These are phyloP conservation scores for Drosophila lacicola DNA, from an alignment of 2,888 invertebrate genomes.

Conservation along the genomic window DNA sequence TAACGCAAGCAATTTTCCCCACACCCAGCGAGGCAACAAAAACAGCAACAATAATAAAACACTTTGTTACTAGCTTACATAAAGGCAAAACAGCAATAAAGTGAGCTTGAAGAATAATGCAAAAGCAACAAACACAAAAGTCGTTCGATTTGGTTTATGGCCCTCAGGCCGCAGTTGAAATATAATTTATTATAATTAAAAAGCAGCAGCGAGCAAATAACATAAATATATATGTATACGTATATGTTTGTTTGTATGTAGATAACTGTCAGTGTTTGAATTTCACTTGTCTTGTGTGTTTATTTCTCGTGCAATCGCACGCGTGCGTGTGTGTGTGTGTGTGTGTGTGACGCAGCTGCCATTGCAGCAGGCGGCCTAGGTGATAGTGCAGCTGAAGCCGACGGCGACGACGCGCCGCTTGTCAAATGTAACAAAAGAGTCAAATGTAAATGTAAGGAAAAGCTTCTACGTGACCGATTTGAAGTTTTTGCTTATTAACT, in stretches of 20 bases:
- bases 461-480: slow-evolving; percentile 71
- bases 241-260: slow-evolving; percentile 20
- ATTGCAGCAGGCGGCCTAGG: slow-evolving; percentile 45
- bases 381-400: slow-evolving; percentile 43
- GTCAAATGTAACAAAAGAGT: slow-evolving; percentile 42
- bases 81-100: slow-evolving; percentile 35
- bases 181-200: slow-evolving; percentile 71
- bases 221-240: slow-evolving; percentile 36
- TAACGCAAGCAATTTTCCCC: slow-evolving; percentile 39
- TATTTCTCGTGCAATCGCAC: slow-evolving; percentile 40
- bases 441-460: slow-evolving; percentile 47
- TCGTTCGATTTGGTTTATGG: slow-evolving; percentile 51
- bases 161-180: slow-evolving; percentile 45
- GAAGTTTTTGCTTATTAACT: slow-evolving; percentile 40
- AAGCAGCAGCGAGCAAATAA: slow-evolving; percentile 49
- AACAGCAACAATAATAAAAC: slow-evolving; percentile 29
- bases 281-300: slow-evolving; percentile 56
- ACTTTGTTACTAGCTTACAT: slow-evolving; percentile 48
- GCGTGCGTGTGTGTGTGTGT: slow-evolving; percentile 19
- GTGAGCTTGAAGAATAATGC: slow-evolving; percentile 39
- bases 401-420: slow-evolving; percentile 17
- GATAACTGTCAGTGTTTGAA: slow-evolving; percentile 58
- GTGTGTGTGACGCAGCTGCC: slow-evolving; percentile 45
- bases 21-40: slow-evolving; percentile 1
- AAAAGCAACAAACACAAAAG: slow-evolving; percentile 50